A percentile compares a stretch with the other conserved stretches of the same genome.
Evolutionary conservation across 2,797 vertebrate genomes (phyloP).

Genomic region (Echeneis naucrates): DNA sequence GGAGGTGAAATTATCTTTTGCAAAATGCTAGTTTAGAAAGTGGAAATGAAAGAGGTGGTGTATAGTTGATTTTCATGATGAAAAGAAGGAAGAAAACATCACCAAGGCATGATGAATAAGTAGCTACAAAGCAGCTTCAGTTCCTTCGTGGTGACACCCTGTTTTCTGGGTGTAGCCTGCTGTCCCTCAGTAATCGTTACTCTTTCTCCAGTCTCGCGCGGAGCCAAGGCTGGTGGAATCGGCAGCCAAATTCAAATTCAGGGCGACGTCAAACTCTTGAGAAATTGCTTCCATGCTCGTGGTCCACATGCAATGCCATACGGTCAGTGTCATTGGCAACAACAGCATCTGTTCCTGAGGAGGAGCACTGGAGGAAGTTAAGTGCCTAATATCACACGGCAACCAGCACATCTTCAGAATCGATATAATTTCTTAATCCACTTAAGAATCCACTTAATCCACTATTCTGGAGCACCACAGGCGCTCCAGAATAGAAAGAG

Average conservation of each 20-base stretch:
- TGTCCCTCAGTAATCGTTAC: conserved; percentile 64
- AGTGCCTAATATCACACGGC: conserved; percentile 45
- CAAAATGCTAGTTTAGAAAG: conserved; percentile 51
- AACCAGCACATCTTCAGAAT: conserved; percentile 30
- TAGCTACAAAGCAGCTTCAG: conserved; percentile 49
- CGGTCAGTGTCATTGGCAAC: conserved; percentile 49
- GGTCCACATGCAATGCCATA: conserved; percentile 37
- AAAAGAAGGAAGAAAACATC: conserved; percentile 62
- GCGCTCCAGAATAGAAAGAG: too few species aligned
- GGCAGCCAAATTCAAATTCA: conserved; percentile 37
- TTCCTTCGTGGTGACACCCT: conserved; percentile 68
- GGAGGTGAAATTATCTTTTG: conserved; percentile 41
- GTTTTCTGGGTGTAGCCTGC: conserved; percentile 72
- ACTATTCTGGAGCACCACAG: too few species aligned
- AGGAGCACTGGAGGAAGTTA: conserved; percentile 40
- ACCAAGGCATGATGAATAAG: conserved; percentile 65
- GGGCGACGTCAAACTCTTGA: conserved; percentile 58
- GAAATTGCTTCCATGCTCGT: conserved; percentile 71
- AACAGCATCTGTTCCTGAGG: conserved; percentile 46
- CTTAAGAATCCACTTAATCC: too few species aligned
- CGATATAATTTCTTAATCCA: too few species aligned
- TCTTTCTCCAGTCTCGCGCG: conserved; percentile 50
- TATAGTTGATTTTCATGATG: conserved; percentile 50
- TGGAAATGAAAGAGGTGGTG: conserved; percentile 49
- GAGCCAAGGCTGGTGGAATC: conserved; percentile 51